phyloP scores from a whole-genome alignment of 2,113 vertebrate genomes.

The Neomonachus schauinslandi region DNA sequence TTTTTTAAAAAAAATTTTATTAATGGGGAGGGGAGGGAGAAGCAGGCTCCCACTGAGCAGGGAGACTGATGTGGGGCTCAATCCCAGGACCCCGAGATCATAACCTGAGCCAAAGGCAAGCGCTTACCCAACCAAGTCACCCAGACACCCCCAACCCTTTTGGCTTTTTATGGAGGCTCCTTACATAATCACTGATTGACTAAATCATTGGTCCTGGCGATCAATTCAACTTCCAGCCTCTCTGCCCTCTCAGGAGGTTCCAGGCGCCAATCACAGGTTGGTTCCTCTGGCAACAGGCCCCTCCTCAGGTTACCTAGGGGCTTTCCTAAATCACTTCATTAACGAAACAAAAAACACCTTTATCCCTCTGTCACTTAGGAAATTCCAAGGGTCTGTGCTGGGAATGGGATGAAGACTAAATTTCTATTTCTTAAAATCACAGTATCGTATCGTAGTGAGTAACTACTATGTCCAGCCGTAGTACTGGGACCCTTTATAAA shows the following conservation, averaged over 20 bases:
- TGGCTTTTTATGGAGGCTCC: not conserved
- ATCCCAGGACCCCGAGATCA: not conserved
- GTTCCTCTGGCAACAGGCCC: not conserved
- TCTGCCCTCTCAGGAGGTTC: not conserved
- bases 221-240: not conserved
- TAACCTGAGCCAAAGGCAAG: not conserved
- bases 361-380: not conserved
- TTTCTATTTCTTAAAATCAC: not conserved
- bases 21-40: not conserved
- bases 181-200: not conserved
- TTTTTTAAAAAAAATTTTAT: not conserved
- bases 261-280: no score
- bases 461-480: not conserved
- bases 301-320: not conserved
- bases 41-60: not conserved
- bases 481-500: not conserved
- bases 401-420: not conserved
- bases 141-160: not conserved
- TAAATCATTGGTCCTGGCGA: not conserved
- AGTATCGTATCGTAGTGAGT: not conserved
- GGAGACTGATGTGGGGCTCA: not conserved
- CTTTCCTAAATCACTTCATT: not conserved
- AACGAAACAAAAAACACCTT: not conserved
- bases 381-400: not conserved
- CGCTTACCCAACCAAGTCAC: rapidly evolving